Base-by-base conservation (phyloP, 2,797 vertebrate genomes). In the Dicrostonyx torquatus region DNA sequence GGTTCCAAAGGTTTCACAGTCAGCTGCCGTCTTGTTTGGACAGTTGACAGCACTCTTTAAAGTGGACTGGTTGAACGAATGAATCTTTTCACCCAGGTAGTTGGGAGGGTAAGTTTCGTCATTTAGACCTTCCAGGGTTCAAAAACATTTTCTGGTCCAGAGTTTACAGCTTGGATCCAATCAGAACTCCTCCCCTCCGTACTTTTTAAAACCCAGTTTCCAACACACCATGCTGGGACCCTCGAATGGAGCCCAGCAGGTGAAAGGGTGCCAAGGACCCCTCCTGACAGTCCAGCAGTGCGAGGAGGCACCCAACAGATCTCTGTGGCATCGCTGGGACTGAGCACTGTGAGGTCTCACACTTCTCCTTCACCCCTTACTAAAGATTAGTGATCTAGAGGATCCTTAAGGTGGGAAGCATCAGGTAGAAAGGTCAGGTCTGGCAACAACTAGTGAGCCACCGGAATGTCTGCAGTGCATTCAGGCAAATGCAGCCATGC, bases 331-430 rank as follows among this genome's bases (percentile, higher is more conserved):
- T 37, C 94, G 94, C 89, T 90, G 87, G 48, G 6, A 72, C 85
- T n/a, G 60, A 86, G 29, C 40, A 62, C 29, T 26, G 95, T 95
- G 53, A 86, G 34, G 91, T 88, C 91, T 94, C 90, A 37, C 62
- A 96, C 98, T 94, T 97, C 76, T 86, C 97, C 98, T 97, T 98
- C 97, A 95, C 68, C 96, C 94, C 97, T 98, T 98, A 98, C 98
- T 95, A 93, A 96, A 98, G 98, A 98, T 98, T 95, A 96, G 98
- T 98, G 99, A 98, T 98, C 98, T 98, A 98, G 97, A 97, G 98
- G 66, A 83, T 97, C 91, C n/a, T 73, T 50, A 29, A 43, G 14
- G 53, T n/a, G 90, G 73, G 87, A 97, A 97, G 97, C 90, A 87
- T 91, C 96, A 40, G 97, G 60, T 53, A 87, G 60, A 55, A 43